Conservation (phyloP, 2,797 vertebrate species). For the Notolabrus celidotus region DNA sequence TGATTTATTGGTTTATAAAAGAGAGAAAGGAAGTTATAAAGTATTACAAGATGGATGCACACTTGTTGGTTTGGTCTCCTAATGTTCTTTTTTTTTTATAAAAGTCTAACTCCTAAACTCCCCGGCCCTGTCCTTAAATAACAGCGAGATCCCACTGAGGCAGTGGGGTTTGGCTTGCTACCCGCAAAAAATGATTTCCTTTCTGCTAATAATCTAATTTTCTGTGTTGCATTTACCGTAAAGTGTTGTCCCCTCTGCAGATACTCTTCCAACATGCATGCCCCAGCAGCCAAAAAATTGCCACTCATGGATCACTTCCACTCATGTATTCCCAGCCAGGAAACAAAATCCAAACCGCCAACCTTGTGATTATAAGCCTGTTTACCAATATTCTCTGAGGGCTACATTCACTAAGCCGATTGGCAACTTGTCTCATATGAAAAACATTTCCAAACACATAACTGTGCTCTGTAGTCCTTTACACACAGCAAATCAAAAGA, state of each 20-base stretch:
- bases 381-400: conserved; percentile 37
- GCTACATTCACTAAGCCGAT: conserved; percentile 25
- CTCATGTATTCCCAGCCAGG: conserved; percentile 22
- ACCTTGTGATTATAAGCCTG: conserved; percentile 41
- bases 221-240: neutral
- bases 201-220: conserved; percentile 7
- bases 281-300: conserved; percentile 18
- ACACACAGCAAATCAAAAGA: conserved; percentile 13
- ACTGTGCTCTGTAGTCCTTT: neutral
- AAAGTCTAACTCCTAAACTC: neutral
- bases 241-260: conserved; percentile 1
- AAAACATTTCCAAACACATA: conserved; percentile 20
- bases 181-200: neutral
- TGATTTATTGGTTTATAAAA: no score
- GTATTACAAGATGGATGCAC: neutral
- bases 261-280: conserved; percentile 29
- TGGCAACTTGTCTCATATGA: conserved; percentile 28
- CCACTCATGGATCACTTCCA: conserved; percentile 5
- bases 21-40: neutral
- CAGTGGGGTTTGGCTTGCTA: neutral
- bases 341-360: conserved; percentile 30
- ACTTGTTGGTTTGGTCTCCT: neutral
- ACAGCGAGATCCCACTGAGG: conserved; percentile 1
- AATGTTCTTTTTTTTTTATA: neutral
- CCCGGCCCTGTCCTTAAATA: neutral